Evolutionary conservation across 2,888 invertebrate species (phyloP), one percentile per base, ranked within the genome.

Genomic region (Eilema sororculum): DNA sequence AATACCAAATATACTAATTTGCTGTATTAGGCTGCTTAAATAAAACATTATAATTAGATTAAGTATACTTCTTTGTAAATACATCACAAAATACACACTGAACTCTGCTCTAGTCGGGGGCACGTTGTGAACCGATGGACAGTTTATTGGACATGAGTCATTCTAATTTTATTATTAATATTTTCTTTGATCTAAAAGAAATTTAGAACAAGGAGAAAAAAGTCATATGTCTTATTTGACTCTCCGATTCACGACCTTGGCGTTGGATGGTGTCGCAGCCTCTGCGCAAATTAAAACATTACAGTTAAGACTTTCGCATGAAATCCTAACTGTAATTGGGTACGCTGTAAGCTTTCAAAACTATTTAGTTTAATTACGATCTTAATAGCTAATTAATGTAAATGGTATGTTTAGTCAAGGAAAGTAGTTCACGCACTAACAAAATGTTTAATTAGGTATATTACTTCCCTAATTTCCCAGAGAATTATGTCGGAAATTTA

Each of bases 311-410:
- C 30, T 60, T 60, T 60, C 33, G 41, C 9, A 37, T 65, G 52
- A 33, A 68, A 68, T 16, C 37, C 8, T 41, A 33, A 63, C 37
- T 22, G 64, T 30, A 30, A 64, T 46, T 59, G 58, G 56, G 68
- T 69, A 61, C 67, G 28, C 24, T 59, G 30, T n/a, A 33, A 59
- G 65, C 62, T 77, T 61, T 58, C 64, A 65, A 68, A 69, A 61
- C 56, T n/a, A 66, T 60, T 72, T 66, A 66, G 46, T 69, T 71
- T 65, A 73, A 66, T 67, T 73, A 62, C 33, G 61, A 68, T 73
- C 68, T 76, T 71, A 25, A 68, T 70, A 56, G 56, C 59, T 62
- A 66, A 66, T 68, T 24, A 68, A 68, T 68, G 62, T 28, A 63
- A 68, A 68, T 24, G 63, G 25, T n/a, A 33, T 57, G 25, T 63